These are phyloP conservation scores for Drosophila longiperda DNA, from an alignment of 2,888 invertebrate species.

Conservation along the genomic window DNA sequence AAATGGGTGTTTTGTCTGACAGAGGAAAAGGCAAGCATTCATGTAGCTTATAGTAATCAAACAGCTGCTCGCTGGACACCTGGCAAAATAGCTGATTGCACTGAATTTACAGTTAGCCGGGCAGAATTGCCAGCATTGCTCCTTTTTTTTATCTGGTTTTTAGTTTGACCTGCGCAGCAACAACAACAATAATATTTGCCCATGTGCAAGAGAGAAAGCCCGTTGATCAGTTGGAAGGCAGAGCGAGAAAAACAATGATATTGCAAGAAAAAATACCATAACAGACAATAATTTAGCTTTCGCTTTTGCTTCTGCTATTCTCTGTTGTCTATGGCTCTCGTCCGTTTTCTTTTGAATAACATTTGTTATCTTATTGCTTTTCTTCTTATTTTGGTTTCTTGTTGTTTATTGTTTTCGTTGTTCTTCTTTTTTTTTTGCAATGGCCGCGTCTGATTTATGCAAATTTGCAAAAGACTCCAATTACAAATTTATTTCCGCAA, in stretches of 20 bases:
- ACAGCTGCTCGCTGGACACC: constrained; percentile 52
- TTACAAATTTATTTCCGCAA: constrained; percentile 41
- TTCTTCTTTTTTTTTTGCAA: constrained; percentile 36
- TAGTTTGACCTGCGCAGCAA: constrained; percentile 25
- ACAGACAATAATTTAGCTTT: constrained; percentile 48
- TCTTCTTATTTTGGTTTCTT: constrained; percentile 26
- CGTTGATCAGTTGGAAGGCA: constrained; percentile 44
- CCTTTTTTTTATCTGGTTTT: constrained; percentile 48
- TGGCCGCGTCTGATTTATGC: constrained; percentile 55
- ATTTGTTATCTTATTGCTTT: constrained; percentile 45
- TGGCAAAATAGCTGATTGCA: constrained; percentile 33
- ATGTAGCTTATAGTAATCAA: constrained; percentile 34
- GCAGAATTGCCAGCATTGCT: constrained; percentile 30
- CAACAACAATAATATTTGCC: constrained; percentile 22
- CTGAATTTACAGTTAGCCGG: constrained; percentile 4
- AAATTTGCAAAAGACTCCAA: constrained; percentile 54
- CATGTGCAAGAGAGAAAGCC: constrained; percentile 35
- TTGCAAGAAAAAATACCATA: constrained; percentile 43
- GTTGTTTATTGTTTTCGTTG: constrained; percentile 17
- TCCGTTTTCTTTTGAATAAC: constrained; percentile 36
- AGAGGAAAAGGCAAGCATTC: background rate
- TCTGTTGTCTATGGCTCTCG: constrained; percentile 66
- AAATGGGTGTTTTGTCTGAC: background rate
- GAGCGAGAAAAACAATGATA: constrained; percentile 15
- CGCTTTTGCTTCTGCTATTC: constrained; percentile 37